Base-by-base conservation (phyloP, 2,113 vertebrate genomes). In the Galeopterus variegatus region DNA sequence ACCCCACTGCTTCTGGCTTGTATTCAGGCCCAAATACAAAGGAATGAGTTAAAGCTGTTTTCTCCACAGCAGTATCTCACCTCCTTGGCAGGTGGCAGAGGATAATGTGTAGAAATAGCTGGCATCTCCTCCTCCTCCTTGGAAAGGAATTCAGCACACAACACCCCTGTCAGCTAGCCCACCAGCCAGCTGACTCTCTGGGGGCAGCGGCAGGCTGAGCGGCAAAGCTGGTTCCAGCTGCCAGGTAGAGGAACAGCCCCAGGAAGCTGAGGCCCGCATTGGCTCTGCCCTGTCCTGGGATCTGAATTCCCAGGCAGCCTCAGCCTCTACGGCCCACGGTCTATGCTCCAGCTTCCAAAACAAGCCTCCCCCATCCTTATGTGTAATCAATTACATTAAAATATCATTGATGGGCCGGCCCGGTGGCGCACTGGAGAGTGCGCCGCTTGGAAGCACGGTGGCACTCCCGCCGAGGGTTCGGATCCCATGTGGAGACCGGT, bases 11-110 rank as follows among this genome's bases (percentile, higher is more conserved):
- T 95, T 88, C 93, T 97, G 97, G 97, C 97, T 97, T 36, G 60
- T 36, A 52, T 80, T 97, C 96, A 93, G 65, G 73, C 54, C 89
- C 64, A 48, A 19, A 33, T 75, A 96, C 88, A 97, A 98, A 97
- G 89, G 92, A 97, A 96, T 93, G 87, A 96, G 87, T 95, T 96
- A 98, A 96, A 96, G 92, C 89, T 93, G 76, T 96, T 97, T 97
- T 97, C 93, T 64, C 97, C 50, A 19, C 96, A 94, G 97, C 95
- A 50, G 80, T 93, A 69, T 93, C 92, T 97, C 15, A 75, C 94
- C 95, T 98, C 96, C 90, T 97, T 97, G 95, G 97, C 97, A 96
- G 94, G 94, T 96, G 97, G 97, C 96, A 97, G 77, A 88, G 88
- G 76, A 60, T 95, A 95, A 96, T 96, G 41, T 77, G 86, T 82